A percentile compares a stretch with the other conserved stretches of the same genome.
These are phyloP conservation scores for Aix galericulata DNA, from an alignment of 2,113 vertebrate species.

Conservation along the genomic window DNA sequence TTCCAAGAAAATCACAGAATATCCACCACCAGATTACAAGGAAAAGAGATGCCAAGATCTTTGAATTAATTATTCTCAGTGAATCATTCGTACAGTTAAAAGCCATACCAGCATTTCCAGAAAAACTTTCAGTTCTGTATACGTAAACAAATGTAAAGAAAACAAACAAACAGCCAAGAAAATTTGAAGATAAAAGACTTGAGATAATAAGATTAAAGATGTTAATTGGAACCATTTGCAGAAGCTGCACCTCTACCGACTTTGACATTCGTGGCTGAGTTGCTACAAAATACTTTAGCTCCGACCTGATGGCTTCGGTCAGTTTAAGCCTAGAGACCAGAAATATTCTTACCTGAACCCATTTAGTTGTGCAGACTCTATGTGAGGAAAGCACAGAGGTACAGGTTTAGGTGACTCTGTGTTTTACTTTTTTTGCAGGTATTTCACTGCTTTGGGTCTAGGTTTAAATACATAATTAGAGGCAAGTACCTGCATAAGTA, in stretches of 20 bases:
- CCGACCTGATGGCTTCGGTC: background rate
- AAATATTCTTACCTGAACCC: background rate
- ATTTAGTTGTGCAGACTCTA: background rate
- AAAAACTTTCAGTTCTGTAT: constrained; percentile 12
- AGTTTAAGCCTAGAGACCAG: background rate
- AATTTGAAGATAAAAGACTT: constrained; percentile 55
- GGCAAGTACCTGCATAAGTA: background rate
- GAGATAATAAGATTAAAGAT: constrained; percentile 53
- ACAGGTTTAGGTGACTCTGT: background rate
- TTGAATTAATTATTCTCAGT: constrained; percentile 53
- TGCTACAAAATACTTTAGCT: background rate
- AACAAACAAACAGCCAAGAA: constrained; percentile 56
- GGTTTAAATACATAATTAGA: background rate
- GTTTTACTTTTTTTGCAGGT: background rate
- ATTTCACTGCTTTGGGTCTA: background rate
- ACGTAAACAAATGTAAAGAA: constrained; percentile 55
- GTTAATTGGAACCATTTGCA: background rate
- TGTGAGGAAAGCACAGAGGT: background rate
- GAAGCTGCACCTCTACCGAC: background rate
- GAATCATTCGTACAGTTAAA: constrained; percentile 48
- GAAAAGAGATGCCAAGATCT: constrained; percentile 52
- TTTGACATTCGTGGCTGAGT: background rate
- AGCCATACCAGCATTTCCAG: constrained; percentile 61
- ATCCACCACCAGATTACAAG: constrained; percentile 34
- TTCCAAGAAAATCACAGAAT: constrained; percentile 52